phyloP scores from a whole-genome alignment of 2,113 vertebrate genomes.

The Brachypteracias leptosomus region DNA sequence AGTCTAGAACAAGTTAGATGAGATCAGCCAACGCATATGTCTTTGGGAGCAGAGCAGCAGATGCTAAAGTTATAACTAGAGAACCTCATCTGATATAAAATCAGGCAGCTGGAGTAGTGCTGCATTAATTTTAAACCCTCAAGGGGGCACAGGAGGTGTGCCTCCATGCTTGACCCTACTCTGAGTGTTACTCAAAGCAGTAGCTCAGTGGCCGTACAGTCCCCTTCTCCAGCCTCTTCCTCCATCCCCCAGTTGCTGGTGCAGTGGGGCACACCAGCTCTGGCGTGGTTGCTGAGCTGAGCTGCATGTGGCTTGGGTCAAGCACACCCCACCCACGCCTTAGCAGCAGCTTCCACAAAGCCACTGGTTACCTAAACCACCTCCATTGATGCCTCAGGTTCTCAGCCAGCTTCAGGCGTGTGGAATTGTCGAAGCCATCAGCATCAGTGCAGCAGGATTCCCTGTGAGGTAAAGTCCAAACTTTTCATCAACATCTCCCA shows the following conservation, averaged over 20 bases:
- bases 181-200: not conserved
- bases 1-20: not conserved
- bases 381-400: slow-evolving; percentile 76
- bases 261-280: not conserved
- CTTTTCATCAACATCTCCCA: not conserved
- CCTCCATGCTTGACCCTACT: not conserved
- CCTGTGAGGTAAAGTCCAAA: slow-evolving; percentile 85
- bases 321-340: not conserved
- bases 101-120: not conserved
- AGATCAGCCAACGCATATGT: not conserved
- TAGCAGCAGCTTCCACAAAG: not conserved
- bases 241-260: not conserved
- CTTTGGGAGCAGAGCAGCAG: not conserved
- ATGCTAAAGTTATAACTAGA: not conserved
- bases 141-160: not conserved
- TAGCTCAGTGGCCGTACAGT: not conserved
- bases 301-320: not conserved
- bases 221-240: not conserved
- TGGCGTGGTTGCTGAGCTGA: not conserved
- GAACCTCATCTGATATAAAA: not conserved
- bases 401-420: slow-evolving; percentile 92
- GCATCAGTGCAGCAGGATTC: slow-evolving; percentile 95
- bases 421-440: slow-evolving; percentile 94
- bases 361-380: not conserved
- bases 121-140: not conserved